These are phyloP conservation scores for Perca schrenkii DNA, from an alignment of 2,113 vertebrate species.

Conservation along the genomic window DNA sequence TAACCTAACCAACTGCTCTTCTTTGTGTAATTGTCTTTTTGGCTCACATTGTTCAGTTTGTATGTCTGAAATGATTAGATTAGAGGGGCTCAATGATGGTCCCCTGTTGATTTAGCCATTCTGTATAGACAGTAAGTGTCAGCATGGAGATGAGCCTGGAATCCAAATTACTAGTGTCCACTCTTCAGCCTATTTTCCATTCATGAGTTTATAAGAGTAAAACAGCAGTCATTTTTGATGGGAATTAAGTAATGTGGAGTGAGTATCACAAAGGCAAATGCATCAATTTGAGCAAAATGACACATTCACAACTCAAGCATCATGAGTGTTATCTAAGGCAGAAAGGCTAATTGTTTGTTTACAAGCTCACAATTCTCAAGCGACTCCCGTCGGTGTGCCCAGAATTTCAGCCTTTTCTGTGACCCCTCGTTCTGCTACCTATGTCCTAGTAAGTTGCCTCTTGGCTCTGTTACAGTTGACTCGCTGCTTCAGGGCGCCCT, in stretches of 20 bases:
- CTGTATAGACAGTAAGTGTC: conserved; percentile 42
- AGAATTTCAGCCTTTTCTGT: conserved; percentile 17
- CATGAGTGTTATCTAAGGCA: conserved; percentile 15
- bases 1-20: conserved; percentile 34
- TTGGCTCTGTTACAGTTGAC: conserved; percentile 31
- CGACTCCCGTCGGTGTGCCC: not conserved
- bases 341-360: conserved; percentile 29
- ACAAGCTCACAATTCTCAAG: conserved; percentile 23
- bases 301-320: conserved; percentile 19
- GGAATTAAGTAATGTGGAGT: conserved; percentile 25
- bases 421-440: too few relatives aligned
- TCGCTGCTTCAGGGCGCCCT: conserved; percentile 47
- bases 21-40: conserved; percentile 49
- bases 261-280: conserved; percentile 17
- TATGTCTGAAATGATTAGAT: conserved; percentile 58
- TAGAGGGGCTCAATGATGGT: conserved; percentile 26
- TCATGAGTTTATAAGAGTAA: conserved; percentile 36
- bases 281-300: conserved; percentile 31
- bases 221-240: conserved; percentile 23
- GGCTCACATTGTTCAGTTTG: conserved; percentile 28
- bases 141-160: conserved; percentile 42
- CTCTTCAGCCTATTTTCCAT: conserved; percentile 27
- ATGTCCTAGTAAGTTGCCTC: conserved; percentile 44
- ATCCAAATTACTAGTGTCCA: conserved; percentile 49
- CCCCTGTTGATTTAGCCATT: conserved; percentile 51